phyloP scores from a whole-genome alignment of 2,797 vertebrate species.

The Pangasius djambal region DNA sequence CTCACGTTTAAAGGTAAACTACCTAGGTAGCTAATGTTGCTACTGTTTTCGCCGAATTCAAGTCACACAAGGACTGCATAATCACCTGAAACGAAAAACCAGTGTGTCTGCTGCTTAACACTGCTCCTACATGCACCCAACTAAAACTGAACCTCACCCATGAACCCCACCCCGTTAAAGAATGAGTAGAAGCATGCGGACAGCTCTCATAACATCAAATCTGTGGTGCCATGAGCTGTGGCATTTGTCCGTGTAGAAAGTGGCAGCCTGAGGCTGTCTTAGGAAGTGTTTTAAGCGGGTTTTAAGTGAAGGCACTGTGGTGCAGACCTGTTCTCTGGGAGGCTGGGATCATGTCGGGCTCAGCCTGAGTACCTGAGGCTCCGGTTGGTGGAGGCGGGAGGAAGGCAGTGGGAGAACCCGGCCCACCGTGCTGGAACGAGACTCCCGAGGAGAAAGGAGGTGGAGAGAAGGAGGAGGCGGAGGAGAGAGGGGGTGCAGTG shows the following conservation, averaged over 20 bases:
- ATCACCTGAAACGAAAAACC: neutral
- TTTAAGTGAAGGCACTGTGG: conserved; percentile 29
- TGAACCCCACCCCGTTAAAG: neutral
- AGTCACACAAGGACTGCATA: neutral
- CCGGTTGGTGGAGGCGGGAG: conserved; percentile 80
- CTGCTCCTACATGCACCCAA: neutral
- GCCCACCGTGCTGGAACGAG: conserved; percentile 91
- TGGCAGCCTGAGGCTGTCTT: neutral
- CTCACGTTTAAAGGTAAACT: neutral
- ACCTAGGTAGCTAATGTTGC: neutral
- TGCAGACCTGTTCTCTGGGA: conserved; percentile 88
- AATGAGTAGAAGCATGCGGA: neutral
- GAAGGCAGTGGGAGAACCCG: conserved; percentile 88
- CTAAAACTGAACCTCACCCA: neutral
- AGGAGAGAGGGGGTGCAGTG: conserved; percentile 68
- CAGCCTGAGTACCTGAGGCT: conserved; percentile 92
- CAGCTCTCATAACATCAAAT: neutral
- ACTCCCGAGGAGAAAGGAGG: conserved; percentile 77
- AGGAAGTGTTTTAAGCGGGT: neutral
- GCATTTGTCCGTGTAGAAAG: neutral
- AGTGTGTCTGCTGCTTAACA: neutral
- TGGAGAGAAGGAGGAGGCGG: conserved; percentile 70
- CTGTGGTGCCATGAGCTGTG: neutral
- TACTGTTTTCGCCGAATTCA: neutral
- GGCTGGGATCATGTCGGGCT: conserved; percentile 79